Conservation (phyloP, 2,888 invertebrate species). For the Parelbella ahira region DNA sequence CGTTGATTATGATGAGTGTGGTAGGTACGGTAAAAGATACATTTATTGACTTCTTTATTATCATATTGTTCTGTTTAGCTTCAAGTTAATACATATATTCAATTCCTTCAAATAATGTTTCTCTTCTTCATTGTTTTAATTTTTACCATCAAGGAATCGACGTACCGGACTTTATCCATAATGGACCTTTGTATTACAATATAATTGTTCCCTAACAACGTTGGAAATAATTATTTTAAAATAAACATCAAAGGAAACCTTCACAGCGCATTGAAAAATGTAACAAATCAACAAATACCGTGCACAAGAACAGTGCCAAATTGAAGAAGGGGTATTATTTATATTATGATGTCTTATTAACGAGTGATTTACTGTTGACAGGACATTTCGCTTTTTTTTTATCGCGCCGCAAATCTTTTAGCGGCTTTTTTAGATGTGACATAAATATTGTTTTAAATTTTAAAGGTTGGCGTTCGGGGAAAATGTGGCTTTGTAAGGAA, state of each 20-base stretch:
- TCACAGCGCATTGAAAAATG: constrained; percentile 47
- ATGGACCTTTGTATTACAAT: too few species aligned
- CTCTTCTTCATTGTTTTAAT: too few species aligned
- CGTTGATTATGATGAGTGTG: constrained; percentile 15
- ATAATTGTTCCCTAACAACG: too few species aligned
- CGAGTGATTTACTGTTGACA: constrained; percentile 59
- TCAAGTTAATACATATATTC: too few species aligned
- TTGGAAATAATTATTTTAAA: too few species aligned
- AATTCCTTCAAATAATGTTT: too few species aligned
- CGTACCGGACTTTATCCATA: too few species aligned
- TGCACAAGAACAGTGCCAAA: constrained; percentile 54
- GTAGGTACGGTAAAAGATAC: constrained; percentile 5
- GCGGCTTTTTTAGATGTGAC: constrained; percentile 20
- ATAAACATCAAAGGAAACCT: constrained; percentile 50
- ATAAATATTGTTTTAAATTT: constrained; percentile 22
- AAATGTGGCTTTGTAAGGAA: constrained; percentile 4
- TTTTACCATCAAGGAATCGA: too few species aligned
- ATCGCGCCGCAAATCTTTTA: constrained; percentile 35
- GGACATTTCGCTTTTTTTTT: constrained; percentile 46
- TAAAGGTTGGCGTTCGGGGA: constrained; percentile 5
- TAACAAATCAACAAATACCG: constrained; percentile 40
- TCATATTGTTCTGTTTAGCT: too few species aligned
- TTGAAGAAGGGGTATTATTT: constrained; percentile 57
- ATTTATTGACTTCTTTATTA: constrained; percentile 14
- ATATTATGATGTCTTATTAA: constrained; percentile 65